Conservation (phyloP, 2,113 vertebrate genomes). For the Sardina pilchardus region DNA sequence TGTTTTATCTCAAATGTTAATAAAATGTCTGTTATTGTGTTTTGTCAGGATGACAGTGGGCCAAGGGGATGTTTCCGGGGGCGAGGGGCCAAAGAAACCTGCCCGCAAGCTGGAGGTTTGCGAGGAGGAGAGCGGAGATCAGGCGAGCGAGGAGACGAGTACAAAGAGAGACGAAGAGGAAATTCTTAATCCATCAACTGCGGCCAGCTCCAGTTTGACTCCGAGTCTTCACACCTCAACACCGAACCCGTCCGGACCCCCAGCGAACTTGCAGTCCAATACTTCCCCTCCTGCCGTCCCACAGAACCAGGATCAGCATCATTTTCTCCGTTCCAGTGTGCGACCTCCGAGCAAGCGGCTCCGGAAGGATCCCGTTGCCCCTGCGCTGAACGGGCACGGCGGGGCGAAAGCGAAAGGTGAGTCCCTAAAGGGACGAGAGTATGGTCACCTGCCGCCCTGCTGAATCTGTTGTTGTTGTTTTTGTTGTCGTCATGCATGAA, state of each 20-base stretch:
- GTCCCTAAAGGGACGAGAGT: conserved; percentile 26
- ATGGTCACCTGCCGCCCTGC: not conserved
- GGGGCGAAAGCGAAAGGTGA: conserved; percentile 85
- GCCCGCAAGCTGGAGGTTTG: conserved; percentile 81
- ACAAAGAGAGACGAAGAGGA: conserved; percentile 85
- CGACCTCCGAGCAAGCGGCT: conserved; percentile 95
- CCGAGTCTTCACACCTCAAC: conserved; percentile 65
- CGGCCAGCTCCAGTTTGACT: conserved; percentile 64
- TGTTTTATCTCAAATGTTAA: conserved; percentile 54
- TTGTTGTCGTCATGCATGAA: not conserved
- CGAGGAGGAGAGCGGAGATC: conserved; percentile 86
- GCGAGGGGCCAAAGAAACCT: conserved; percentile 87
- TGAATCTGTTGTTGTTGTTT: not conserved
- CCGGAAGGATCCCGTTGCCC: conserved; percentile 87
- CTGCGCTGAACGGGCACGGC: conserved; percentile 77
- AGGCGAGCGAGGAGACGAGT: conserved; percentile 85
- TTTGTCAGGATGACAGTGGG: conserved; percentile 92
- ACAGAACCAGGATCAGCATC: conserved; percentile 94
- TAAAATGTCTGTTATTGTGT: conserved; percentile 56
- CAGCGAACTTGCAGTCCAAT: conserved; percentile 60
- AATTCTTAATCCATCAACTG: conserved; percentile 74
- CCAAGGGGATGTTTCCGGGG: conserved; percentile 83
- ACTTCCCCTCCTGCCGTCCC: conserved; percentile 65
- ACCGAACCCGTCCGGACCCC: conserved; percentile 60
- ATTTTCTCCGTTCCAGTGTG: conserved; percentile 97